These are phyloP conservation scores for Ophiodon elongatus DNA, from an alignment of 2,113 vertebrate genomes.

Conservation along the genomic window DNA sequence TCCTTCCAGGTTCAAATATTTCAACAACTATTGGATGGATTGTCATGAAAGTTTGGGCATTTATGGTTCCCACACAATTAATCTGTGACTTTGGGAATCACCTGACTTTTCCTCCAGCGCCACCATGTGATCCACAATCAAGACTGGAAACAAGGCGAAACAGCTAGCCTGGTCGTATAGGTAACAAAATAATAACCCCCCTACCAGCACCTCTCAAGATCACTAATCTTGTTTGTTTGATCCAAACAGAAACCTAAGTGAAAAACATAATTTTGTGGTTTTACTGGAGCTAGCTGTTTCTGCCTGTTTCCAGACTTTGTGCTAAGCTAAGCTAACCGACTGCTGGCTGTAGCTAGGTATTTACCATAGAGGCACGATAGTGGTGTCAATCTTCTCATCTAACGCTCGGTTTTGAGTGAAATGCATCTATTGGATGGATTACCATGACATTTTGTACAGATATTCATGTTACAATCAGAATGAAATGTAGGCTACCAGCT, in stretches of 20 bases:
- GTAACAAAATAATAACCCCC: not conserved
- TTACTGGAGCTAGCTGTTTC: not conserved
- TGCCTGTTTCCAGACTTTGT: not conserved
- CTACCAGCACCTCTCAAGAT: not conserved
- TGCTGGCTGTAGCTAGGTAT: not conserved
- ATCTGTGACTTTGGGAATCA: too few species aligned
- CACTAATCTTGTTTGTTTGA: not conserved
- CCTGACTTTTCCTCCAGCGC: too few species aligned
- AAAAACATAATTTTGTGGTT: not conserved
- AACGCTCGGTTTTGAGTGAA: not conserved
- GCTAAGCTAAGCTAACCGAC: not conserved
- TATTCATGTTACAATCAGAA: not conserved
- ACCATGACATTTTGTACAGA: not conserved
- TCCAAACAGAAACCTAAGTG: not conserved
- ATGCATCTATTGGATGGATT: not conserved
- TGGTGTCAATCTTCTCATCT: not conserved
- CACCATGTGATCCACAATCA: too few species aligned
- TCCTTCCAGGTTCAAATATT: not conserved
- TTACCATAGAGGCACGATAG: too few species aligned
- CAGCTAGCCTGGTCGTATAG: not conserved
- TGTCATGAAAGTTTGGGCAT: not conserved
- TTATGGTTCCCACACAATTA: too few species aligned
- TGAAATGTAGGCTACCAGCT: not conserved
- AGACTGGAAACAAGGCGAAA: too few species aligned
- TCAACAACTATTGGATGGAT: not conserved